Base-by-base conservation (phyloP, 2,888 invertebrate species). In the Cremastinae sp. region DNA sequence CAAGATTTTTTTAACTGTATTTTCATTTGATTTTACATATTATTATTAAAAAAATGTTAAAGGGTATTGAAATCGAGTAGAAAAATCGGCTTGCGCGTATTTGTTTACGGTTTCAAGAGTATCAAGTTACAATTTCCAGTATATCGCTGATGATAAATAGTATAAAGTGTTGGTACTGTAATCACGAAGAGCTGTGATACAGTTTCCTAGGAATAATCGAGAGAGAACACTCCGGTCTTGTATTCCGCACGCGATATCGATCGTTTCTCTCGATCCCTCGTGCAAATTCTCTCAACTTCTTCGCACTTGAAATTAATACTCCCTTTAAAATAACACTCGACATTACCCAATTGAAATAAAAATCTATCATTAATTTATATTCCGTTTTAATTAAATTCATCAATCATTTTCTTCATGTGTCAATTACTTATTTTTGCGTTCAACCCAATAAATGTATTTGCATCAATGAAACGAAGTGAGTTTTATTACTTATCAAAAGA, bases 231-330 rank as follows among this genome's bases (percentile, higher is more conserved):
- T 20, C 14, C 8, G 47, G n/a, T 22, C 39, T 35, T n/a, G 28
- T n/a, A 55, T 28, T 49, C 37, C 35, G 49, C 64, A 55, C 71
- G 71, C 64, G 71, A 71, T 62, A 70, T 71, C 62, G 74, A 74
- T 62, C 65, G 20, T 22, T 28, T 43, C 28, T 66, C 58, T 65
- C 41, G 65, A 58, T 65, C 73, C 16, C 55, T 7, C 9, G 35
- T n/a, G 12, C 59, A 51, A 18, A 18, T 45, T 45, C 62, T 14
- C 45, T 41, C 16, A 12, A 9, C 45, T 55, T 28, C 12, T n/a
- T 12, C 14, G 8, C 0, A 58, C 4, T 9, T 39, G 59, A 51
- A 69, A 59, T 69, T 59, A 69, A 58, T 58, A 59, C 49, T 49
- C 49, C 49, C 47, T 18, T 9, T 12, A 9, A 5, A 39, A 64